These are phyloP conservation scores for Orussus abietinus DNA, from an alignment of 1,140 invertebrate species.

Conservation along the genomic window DNA sequence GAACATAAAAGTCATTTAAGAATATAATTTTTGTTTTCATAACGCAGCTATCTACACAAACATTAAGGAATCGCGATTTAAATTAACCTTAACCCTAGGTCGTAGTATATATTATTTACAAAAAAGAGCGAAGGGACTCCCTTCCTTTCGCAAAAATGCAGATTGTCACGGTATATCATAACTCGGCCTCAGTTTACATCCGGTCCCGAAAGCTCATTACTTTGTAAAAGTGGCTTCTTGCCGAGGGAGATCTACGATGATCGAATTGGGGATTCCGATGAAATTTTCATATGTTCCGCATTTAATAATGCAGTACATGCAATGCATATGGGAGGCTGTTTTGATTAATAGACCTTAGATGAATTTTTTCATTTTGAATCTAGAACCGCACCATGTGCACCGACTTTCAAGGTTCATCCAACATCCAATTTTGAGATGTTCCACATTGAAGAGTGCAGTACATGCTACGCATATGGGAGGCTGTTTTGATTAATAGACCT, in stretches of 20 bases:
- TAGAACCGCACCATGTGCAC: no score
- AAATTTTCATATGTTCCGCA: slow-evolving; percentile 4
- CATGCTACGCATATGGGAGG: slow-evolving; percentile 1
- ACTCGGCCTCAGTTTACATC: no score
- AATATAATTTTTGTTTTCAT: slow-evolving; percentile 28
- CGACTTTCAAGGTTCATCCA: no score
- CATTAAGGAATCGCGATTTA: slow-evolving; percentile 12
- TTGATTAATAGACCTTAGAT: not conserved
- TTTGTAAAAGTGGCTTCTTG: no score
- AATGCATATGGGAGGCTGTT: slow-evolving; percentile 4
- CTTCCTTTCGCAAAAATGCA: slow-evolving; percentile 14
- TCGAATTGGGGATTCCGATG: slow-evolving; percentile 1
- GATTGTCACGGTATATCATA: slow-evolving; percentile 31
- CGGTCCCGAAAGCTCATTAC: no score
- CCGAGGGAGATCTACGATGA: no score
- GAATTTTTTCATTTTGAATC: no score
- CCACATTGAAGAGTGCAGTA: slow-evolving; percentile 2
- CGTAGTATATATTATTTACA: slow-evolving; percentile 26
- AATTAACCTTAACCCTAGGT: slow-evolving; percentile 13
- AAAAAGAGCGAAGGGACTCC: slow-evolving; percentile 15
- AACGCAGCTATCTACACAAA: slow-evolving; percentile 29
- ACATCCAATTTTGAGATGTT: slow-evolving; percentile 3
- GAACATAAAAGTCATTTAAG: slow-evolving; percentile 45
- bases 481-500: not conserved
- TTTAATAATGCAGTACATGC: not conserved